Evolutionary conservation across 1,140 invertebrate species (phyloP).

Genomic region (Scaptodrosophila lebanonensis): DNA sequence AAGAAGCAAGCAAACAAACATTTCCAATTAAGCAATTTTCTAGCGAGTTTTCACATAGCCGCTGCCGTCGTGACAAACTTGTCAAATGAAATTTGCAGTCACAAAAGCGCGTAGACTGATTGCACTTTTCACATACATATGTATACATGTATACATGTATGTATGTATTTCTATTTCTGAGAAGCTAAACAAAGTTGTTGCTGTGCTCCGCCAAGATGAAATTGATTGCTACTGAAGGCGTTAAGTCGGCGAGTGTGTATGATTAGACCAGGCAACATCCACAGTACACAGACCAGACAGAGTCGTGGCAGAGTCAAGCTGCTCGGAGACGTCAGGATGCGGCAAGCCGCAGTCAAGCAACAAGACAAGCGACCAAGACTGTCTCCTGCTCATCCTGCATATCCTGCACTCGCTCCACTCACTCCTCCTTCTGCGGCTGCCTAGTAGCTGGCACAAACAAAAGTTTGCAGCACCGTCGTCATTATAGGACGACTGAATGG

Average conservation of each 20-base stretch:
- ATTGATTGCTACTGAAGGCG: too few species aligned
- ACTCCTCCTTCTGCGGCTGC: slow-evolving; percentile 16
- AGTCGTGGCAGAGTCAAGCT: too few species aligned
- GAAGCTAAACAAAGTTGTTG: too few species aligned
- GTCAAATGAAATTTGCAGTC: slow-evolving; percentile 12
- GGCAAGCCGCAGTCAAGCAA: too few species aligned
- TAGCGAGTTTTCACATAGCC: not conserved
- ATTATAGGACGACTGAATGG: slow-evolving; percentile 18
- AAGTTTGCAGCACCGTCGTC: slow-evolving; percentile 16
- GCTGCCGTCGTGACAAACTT: not conserved
- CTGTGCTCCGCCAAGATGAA: too few species aligned
- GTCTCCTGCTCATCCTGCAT: slow-evolving; percentile 16
- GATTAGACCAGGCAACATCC: not conserved
- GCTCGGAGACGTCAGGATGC: too few species aligned
- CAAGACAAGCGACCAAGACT: too few species aligned
- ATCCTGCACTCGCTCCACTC: not conserved
- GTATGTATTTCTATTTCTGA: not conserved
- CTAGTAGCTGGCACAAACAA: slow-evolving; percentile 23
- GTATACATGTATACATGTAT: slow-evolving; percentile 4
- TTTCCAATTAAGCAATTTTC: slow-evolving; percentile 47
- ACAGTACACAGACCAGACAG: too few species aligned
- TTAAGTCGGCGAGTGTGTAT: too few species aligned
- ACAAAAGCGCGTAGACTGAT: slow-evolving; percentile 13
- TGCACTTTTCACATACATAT: slow-evolving; percentile 11
- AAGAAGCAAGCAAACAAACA: slow-evolving; percentile 26